These are phyloP conservation scores for Dolichotis patagonum DNA, from an alignment of 2,113 vertebrate species.

Conservation along the genomic window DNA sequence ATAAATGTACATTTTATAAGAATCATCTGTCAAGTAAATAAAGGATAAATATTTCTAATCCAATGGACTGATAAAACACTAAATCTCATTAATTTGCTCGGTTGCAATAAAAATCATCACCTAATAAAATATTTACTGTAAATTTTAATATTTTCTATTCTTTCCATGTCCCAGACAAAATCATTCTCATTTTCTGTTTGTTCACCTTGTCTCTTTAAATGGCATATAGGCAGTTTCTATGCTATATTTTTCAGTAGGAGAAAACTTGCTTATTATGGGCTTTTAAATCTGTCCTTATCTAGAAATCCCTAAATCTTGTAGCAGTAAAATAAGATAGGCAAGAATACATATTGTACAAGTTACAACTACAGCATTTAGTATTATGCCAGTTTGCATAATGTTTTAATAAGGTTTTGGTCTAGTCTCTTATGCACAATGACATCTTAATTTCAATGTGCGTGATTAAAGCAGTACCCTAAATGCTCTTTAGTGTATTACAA, in stretches of 20 bases:
- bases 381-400: conserved; percentile 80
- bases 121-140: not conserved
- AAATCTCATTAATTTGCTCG: not conserved
- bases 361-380: conserved; percentile 73
- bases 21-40: not conserved
- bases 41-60: not conserved
- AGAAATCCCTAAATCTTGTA: conserved; percentile 47
- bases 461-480: conserved; percentile 79
- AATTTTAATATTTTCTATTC: not conserved
- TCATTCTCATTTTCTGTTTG: not conserved
- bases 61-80: not conserved
- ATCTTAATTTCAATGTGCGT: conserved; percentile 79
- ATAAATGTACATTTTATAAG: not conserved
- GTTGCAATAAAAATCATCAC: not conserved
- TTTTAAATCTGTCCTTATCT: conserved; percentile 68
- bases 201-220: not conserved
- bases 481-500: conserved; percentile 74
- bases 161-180: not conserved
- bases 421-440: conserved; percentile 75
- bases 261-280: conserved; percentile 49
- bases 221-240: not conserved
- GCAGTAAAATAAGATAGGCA: conserved; percentile 74
- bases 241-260: conserved; percentile 31
- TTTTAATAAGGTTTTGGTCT: conserved; percentile 80
- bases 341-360: conserved; percentile 70